phyloP scores from a whole-genome alignment of 2,113 vertebrate genomes.

The Rhinogobius similis region DNA sequence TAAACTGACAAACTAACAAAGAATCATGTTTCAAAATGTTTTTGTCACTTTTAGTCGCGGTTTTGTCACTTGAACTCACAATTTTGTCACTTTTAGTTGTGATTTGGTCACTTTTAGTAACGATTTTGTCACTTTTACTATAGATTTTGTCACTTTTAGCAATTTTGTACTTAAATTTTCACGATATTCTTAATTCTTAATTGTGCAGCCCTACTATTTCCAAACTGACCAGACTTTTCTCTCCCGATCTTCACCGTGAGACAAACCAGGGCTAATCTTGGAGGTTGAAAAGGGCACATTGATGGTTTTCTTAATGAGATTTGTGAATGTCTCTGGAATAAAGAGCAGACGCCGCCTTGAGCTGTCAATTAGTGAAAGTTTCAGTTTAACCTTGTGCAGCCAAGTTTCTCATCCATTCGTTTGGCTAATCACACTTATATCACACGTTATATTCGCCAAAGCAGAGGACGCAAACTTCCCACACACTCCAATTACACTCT shows the following conservation, averaged over 20 bases:
- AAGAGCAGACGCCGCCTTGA: constrained; percentile 33
- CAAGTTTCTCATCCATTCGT: constrained; percentile 21
- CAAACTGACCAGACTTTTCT: no score
- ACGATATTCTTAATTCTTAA: no score
- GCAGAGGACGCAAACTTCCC: neutral
- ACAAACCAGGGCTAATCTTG: constrained; percentile 30
- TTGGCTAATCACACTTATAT: neutral
- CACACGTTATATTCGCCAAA: neutral
- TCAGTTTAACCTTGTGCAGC: constrained; percentile 39
- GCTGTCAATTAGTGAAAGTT: constrained; percentile 40
- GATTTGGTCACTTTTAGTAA: no score
- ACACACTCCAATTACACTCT: constrained; percentile 22
- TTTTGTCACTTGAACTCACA: no score
- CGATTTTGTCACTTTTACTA: no score
- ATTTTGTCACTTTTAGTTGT: no score
- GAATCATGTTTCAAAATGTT: no score
- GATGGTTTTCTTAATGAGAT: constrained; percentile 64
- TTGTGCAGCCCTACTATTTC: neutral
- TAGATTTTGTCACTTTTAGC: no score
- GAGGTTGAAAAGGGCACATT: constrained; percentile 28
- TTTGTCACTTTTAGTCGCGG: no score
- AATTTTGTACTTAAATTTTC: no score
- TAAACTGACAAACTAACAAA: no score
- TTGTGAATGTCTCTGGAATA: constrained; percentile 38
- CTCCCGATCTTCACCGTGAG: constrained; percentile 23